These are phyloP conservation scores for Drosophila leonis DNA, from an alignment of 2,888 invertebrate genomes.

Conservation along the genomic window DNA sequence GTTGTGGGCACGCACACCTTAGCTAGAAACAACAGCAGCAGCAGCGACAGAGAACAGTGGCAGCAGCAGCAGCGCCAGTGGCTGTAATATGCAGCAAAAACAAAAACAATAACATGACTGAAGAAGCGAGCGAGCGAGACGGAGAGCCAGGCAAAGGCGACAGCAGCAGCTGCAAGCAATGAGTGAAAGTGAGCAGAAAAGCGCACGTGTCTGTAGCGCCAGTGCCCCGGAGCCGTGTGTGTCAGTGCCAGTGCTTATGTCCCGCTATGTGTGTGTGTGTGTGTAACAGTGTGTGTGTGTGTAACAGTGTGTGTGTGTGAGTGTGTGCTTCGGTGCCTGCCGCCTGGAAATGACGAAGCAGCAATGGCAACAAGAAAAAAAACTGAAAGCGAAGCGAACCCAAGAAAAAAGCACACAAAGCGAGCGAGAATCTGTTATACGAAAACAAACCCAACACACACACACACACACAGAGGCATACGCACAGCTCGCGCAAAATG, in stretches of 20 bases:
- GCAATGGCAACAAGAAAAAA: conserved; percentile 65
- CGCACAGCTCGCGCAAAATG: conserved; percentile 27
- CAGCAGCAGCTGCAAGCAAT: conserved; percentile 70
- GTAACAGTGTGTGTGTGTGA: conserved; percentile 3
- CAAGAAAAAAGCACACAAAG: conserved; percentile 72
- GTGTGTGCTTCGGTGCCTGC: conserved; percentile 46
- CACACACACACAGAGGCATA: neutral
- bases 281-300: no score
- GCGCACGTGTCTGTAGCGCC: conserved; percentile 76
- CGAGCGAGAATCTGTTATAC: conserved; percentile 73
- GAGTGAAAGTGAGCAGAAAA: conserved; percentile 81
- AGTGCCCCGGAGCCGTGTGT: conserved; percentile 42
- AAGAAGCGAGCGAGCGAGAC: conserved; percentile 20
- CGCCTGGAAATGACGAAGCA: conserved; percentile 74
- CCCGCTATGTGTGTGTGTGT: neutral
- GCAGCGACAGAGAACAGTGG: neutral
- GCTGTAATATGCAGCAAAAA: conserved; percentile 61
- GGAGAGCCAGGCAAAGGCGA: conserved; percentile 41
- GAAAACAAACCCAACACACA: conserved; percentile 65
- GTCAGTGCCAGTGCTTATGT: conserved; percentile 42
- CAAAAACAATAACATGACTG: conserved; percentile 43
- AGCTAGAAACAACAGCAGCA: conserved; percentile 38
- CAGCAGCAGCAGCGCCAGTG: conserved; percentile 29
- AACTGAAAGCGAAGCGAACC: conserved; percentile 57
- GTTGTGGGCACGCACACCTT: conserved; percentile 79